These are phyloP conservation scores for Poecilia picta DNA, from an alignment of 2,797 vertebrate genomes.

Conservation along the genomic window DNA sequence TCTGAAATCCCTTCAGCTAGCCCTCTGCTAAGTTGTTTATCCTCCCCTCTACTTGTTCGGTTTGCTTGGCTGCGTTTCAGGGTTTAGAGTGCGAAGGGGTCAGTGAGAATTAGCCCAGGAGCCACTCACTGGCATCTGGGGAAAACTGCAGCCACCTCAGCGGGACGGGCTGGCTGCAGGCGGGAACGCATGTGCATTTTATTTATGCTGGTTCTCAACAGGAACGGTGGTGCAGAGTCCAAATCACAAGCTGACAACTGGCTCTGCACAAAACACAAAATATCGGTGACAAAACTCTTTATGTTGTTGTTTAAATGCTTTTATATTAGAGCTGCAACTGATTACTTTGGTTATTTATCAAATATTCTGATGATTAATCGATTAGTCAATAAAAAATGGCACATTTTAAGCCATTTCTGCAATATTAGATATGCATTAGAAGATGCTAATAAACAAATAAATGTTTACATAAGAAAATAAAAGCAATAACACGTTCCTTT, in stretches of 20 bases:
- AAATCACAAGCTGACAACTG: conserved; percentile 20
- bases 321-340: background rate
- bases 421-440: no score
- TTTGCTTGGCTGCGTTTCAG: conserved; percentile 44
- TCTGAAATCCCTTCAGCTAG: conserved; percentile 61
- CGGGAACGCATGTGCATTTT: background rate
- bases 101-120: conserved; percentile 44
- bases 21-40: conserved; percentile 60
- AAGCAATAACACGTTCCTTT: no score
- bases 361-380: no score
- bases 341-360: no score
- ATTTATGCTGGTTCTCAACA: conserved; percentile 17
- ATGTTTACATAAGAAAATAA: no score
- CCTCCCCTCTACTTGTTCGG: conserved; percentile 61
- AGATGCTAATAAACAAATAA: no score
- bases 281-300: background rate
- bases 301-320: background rate
- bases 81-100: conserved; percentile 61
- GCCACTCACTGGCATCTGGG: conserved; percentile 29
- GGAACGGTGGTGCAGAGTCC: conserved; percentile 12
- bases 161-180: conserved; percentile 6
- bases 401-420: no score
- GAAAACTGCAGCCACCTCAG: conserved; percentile 1
- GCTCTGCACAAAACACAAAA: background rate
- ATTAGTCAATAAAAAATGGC: no score